These are phyloP conservation scores for Cryptotis parvus DNA, from an alignment of 2,113 vertebrate genomes.

Conservation along the genomic window DNA sequence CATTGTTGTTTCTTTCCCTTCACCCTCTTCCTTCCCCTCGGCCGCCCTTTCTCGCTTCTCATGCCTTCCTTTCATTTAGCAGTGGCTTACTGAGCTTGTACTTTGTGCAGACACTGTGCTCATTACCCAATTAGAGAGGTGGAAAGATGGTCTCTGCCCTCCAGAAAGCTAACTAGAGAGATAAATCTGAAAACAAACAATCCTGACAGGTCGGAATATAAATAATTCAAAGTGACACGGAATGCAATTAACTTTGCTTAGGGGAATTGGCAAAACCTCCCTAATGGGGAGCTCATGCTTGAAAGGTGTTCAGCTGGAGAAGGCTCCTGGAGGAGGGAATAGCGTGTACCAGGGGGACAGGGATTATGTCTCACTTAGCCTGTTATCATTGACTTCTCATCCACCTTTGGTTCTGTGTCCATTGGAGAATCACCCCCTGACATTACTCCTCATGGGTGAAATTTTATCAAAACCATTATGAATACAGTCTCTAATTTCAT, in stretches of 20 bases:
- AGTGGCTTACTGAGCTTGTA: not conserved
- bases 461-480: not conserved
- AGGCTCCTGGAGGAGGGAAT: not conserved
- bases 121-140: not conserved
- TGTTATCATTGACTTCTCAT: not conserved
- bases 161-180: slow-evolving; percentile 17
- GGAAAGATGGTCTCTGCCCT: slow-evolving; percentile 41
- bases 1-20: not conserved
- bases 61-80: not conserved
- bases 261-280: not conserved
- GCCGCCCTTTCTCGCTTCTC: fast-evolving
- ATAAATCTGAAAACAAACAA: slow-evolving; percentile 26
- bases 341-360: not conserved
- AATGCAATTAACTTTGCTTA: not conserved
- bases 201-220: not conserved
- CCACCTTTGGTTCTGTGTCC: not conserved
- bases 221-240: slow-evolving; percentile 29
- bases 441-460: not conserved
- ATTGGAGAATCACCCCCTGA: not conserved
- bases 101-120: not conserved
- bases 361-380: not conserved
- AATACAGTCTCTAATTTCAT: not conserved
- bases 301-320: not conserved
- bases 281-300: not conserved
- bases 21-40: not conserved